These are phyloP conservation scores for Rhagium mordax DNA, from an alignment of 2,888 invertebrate species.

Conservation along the genomic window DNA sequence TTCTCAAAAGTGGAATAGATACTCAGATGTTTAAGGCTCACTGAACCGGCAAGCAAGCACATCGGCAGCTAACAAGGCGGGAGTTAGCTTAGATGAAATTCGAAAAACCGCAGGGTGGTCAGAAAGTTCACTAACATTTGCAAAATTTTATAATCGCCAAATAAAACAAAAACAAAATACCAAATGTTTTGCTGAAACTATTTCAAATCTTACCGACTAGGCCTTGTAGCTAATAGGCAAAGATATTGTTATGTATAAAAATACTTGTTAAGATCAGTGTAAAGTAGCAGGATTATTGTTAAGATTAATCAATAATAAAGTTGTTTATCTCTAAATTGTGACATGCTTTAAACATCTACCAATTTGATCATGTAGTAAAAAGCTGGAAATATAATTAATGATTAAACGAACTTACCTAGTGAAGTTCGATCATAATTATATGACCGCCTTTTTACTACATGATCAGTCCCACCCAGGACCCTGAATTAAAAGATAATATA, in stretches of 20 bases:
- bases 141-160: not conserved
- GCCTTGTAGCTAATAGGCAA: not conserved
- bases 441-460: too few relatives aligned
- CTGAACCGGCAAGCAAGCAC: not conserved
- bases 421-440: not conserved
- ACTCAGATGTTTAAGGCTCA: not conserved
- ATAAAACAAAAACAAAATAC: not conserved
- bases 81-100: not conserved
- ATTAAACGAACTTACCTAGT: not conserved
- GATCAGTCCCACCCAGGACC: too few relatives aligned
- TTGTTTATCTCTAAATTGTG: not conserved
- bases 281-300: not conserved
- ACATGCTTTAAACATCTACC: not conserved
- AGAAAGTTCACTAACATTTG: not conserved
- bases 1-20: not conserved
- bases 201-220: not conserved
- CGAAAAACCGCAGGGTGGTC: slow-evolving; percentile 4
- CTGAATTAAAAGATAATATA: too few relatives aligned
- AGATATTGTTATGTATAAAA: not conserved
- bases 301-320: not conserved
- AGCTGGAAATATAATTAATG: not conserved
- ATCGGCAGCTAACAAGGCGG: not conserved
- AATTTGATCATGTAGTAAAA: too few relatives aligned
- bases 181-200: not conserved
- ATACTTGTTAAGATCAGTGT: not conserved